Base-by-base conservation (phyloP, 1,140 invertebrate species). In the Drosophila repleta region DNA sequence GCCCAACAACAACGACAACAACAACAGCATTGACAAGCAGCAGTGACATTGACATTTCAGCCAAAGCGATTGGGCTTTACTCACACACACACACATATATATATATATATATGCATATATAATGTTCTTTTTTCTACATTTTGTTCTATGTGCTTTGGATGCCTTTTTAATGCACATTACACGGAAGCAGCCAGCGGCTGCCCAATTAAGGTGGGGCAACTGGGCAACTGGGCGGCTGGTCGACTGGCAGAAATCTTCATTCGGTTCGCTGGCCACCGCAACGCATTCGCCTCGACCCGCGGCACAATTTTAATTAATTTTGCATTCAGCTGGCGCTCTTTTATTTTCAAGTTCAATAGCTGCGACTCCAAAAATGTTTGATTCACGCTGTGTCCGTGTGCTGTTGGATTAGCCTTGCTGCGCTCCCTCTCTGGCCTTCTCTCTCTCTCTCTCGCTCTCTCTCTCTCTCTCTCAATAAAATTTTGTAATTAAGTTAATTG, bases 41-140 rank as follows among this genome's bases (percentile, higher is more conserved):
- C 58, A 62, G 62, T 87, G 82, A 87, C 82, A 87, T 87, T 87
- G 82, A 88, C 82, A 87, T 87, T 87, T 87, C 62, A 79, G 83
- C 79, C 68, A 63, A 35, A 78, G 82, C 74, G 66, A 57, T 69
- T 55, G 41, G 48, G 62, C 68, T 71, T 64, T 70, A 43, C 39
- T 17, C 39, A 17, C 15, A 43, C 1, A 43, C 5, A 15, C 5
- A 17, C 8, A 32, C 10, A 32, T 10, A 32, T 32, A 10, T 10
- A 10, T 32, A 32, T 3, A 32, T 32, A 10, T 10, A 35, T 35
- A 35, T 35, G 2, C 11, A 35, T 70, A 52, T n/a, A 35, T 45
- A 37, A 62, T 56, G 46, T 45, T 63, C 52, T 29, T 48, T 4
- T 52, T 15, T 56, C 21, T 41, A 26, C 43, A n/a, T 24, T 65